Evolutionary conservation across 2,888 invertebrate species (phyloP).

Genomic region (Cynaeus angustus): DNA sequence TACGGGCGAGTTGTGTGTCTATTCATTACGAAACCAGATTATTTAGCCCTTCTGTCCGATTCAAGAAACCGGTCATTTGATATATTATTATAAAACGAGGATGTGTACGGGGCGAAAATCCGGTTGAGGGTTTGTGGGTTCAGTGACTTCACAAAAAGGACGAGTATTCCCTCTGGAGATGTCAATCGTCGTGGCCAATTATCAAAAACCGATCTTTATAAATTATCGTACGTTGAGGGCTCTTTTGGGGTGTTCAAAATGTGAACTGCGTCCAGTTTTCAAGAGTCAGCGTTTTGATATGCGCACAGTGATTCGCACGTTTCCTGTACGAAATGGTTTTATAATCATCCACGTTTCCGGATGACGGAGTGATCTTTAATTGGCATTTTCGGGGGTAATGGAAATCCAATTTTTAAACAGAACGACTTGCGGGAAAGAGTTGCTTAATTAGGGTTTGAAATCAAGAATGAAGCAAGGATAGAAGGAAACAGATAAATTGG

Average conservation of each 20-base stretch:
- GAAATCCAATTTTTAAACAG: constrained; percentile 1
- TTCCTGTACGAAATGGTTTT: constrained; percentile 42
- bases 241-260: constrained; percentile 8
- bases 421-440: too few species aligned
- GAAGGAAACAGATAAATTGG: too few species aligned
- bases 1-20: constrained; percentile 36
- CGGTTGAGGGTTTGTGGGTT: constrained; percentile 35
- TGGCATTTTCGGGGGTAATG: constrained; percentile 15
- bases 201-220: constrained; percentile 26
- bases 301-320: constrained; percentile 34
- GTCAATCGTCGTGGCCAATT: constrained; percentile 11
- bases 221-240: not conserved
- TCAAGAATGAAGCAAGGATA: too few species aligned
- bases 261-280: constrained; percentile 8
- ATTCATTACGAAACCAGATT: constrained; percentile 45
- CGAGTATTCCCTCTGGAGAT: constrained; percentile 8
- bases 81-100: constrained; percentile 24
- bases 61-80: constrained; percentile 37
- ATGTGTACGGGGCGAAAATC: constrained; percentile 42
- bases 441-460: not conserved
- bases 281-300: constrained; percentile 20
- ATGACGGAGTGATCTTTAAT: constrained; percentile 24
- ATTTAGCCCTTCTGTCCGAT: constrained; percentile 13
- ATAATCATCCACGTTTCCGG: constrained; percentile 35
- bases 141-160: constrained; percentile 26